phyloP scores from a whole-genome alignment of 2,888 invertebrate genomes.

The Quadriops clusia region DNA sequence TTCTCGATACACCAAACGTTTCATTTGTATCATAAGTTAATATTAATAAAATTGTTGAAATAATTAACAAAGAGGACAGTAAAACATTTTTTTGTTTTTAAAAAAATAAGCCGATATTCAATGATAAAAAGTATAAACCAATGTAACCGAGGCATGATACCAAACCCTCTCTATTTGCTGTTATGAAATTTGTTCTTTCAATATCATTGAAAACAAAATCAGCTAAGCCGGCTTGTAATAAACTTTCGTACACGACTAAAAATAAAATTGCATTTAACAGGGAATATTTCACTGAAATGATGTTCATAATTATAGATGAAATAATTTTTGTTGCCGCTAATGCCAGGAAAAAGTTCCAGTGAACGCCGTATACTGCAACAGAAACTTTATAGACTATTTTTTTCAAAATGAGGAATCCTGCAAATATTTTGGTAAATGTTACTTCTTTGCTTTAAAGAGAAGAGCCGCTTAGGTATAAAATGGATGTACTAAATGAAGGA shows the following conservation, averaged over 20 bases:
- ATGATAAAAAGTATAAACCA: conserved; percentile 66
- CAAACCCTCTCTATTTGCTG: conserved; percentile 87
- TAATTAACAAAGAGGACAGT: conserved; percentile 14
- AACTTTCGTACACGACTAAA: conserved; percentile 52
- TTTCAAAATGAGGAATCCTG: no score
- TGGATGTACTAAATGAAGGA: conserved; percentile 78
- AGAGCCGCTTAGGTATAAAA: conserved; percentile 77
- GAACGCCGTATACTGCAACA: conserved; percentile 87
- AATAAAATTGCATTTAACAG: conserved; percentile 45
- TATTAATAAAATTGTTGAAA: conserved; percentile 30
- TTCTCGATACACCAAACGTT: conserved; percentile 56
- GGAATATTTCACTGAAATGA: conserved; percentile 41
- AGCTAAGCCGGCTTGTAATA: conserved; percentile 49
- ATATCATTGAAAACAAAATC: conserved; percentile 55
- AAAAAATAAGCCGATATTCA: conserved; percentile 53
- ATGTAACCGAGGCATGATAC: conserved; percentile 76
- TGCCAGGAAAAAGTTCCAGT: conserved; percentile 98
- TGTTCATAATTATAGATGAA: conserved; percentile 48
- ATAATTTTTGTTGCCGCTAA: conserved; percentile 71
- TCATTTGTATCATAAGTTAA: conserved; percentile 39
- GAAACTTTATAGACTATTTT: conserved; percentile 85
- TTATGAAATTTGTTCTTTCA: conserved; percentile 48
- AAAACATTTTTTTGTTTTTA: conserved; percentile 20
- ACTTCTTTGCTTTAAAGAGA: conserved; percentile 53
- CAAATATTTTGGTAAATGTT: conserved; percentile 88